Evolutionary conservation across 2,888 invertebrate species (phyloP), one percentile per base, ranked within the genome.

Genomic region (Drosophila demipolita): DNA sequence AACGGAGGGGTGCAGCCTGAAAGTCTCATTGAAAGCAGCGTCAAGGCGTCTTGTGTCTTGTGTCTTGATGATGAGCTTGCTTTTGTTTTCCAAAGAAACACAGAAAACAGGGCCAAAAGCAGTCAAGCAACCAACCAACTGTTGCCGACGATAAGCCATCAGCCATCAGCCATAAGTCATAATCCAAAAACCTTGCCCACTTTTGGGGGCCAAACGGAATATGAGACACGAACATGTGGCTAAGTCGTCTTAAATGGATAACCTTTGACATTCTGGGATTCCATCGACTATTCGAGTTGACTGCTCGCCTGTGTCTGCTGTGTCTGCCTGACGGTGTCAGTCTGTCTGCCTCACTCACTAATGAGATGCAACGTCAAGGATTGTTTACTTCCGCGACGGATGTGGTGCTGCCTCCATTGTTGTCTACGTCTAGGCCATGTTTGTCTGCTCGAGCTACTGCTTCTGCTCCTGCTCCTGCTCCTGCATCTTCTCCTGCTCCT

Each of bases 321-420:
- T 20, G 33, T 54, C 32, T 35, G 49, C 54, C 35, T 55, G 54
- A n/a, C 54, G 26, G 12, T 58, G 50, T 26, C 57, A 55, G 57
- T 29, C 58, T 58, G 42, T 32, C 33, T 65, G 72, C 49, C 66
- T 73, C 45, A 35, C 67, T 55, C 69, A 60, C 70, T 88, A 85
- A 85, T 85, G 88, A 90, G 90, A 80, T 88, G 85, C 83, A 83
- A 73, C 85, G 74, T 75, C 85, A 90, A 86, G 85, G 90, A 75
- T 88, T 80, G 89, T 90, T 86, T 90, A 88, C 90, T 83, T 86
- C 85, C 85, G 90, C 73, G 69, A 78, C 82, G 78, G 68, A 88
- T 74, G 69, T 71, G 69, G 36, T 65, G 88, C 66, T 69, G 11
- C 38, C 38, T 8, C 71, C 48, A 86, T 83, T 88, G 78, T 80